Conservation (phyloP, 2,113 vertebrate genomes). For the Epinephelus fuscoguttatus region DNA sequence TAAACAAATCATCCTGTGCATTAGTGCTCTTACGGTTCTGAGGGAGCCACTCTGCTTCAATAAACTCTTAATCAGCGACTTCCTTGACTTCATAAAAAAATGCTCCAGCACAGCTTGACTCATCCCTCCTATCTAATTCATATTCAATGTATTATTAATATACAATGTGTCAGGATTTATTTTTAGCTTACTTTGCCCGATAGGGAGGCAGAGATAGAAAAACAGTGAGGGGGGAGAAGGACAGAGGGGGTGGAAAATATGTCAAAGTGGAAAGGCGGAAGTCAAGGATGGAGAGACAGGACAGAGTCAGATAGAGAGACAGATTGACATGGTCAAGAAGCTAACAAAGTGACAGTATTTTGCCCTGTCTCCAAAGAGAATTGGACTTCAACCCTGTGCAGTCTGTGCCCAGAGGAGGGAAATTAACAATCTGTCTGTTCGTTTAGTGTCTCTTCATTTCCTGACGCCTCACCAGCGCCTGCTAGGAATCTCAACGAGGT, state of each 20-base stretch:
- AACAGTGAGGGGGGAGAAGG: neutral
- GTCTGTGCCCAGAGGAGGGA: slow-evolving; percentile 49
- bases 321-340: slow-evolving; percentile 40
- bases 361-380: slow-evolving; percentile 47
- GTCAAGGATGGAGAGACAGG: slow-evolving; percentile 13
- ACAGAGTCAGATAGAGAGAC: slow-evolving; percentile 12
- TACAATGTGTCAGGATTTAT: slow-evolving; percentile 54
- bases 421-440: slow-evolving; percentile 73
- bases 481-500: slow-evolving; percentile 70
- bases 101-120: slow-evolving; percentile 44
- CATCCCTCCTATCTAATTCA: slow-evolving; percentile 55
- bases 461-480: slow-evolving; percentile 45
- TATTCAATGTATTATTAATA: slow-evolving; percentile 66
- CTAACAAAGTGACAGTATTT: slow-evolving; percentile 58
- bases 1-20: neutral
- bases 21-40: neutral
- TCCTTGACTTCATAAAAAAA: slow-evolving; percentile 25
- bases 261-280: slow-evolving; percentile 18
- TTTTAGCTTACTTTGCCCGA: slow-evolving; percentile 54
- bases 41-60: neutral
- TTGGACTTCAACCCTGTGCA: slow-evolving; percentile 54
- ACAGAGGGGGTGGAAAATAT: slow-evolving; percentile 12
- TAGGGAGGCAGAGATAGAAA: slow-evolving; percentile 1
- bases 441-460: slow-evolving; percentile 59
- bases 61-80: slow-evolving; percentile 40